Evolutionary conservation across 2,888 invertebrate genomes (phyloP), one percentile per base, ranked within the genome.

Genomic region (Tetrapedia diversipes): DNA sequence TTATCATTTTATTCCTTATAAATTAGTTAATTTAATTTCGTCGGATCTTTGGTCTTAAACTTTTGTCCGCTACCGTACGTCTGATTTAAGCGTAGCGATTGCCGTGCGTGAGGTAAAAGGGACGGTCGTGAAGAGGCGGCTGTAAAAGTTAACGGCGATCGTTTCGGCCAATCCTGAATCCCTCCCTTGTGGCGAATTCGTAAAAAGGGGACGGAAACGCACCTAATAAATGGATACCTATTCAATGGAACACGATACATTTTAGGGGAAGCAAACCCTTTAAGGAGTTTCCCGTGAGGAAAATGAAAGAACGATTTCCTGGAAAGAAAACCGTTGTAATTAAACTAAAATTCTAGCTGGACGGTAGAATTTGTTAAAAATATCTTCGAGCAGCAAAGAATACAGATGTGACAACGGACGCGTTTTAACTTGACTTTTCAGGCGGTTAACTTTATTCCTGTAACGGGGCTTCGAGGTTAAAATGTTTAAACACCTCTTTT

Each of bases 91-190:
- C 34, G 16, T 16, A 49, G 4, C 56, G 22, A 63, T 56, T n/a
- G 43, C 24, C 56, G 63, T 37, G 37, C 37, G 54, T 39, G 4
- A 19, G 64, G 49, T 70, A 61, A 61, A 69, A 49, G 39, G 60
- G 39, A 34, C 27, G 59, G 6, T 16, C 22, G 37, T 27, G 24
- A 63, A 71, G 71, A 19, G 49, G 63, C 29, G 49, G 63, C 29
- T 59, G 49, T 74, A 74, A 74, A 74, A 59, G 32, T 57, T 51
- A 63, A 61, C 22, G 34, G 27, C 6, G 45, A 69, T 53, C 51
- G 61, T 72, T 59, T 51, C 51, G 43, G 39, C 37, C 24, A 39
- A 61, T 72, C 60, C 45, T 54, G 29, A 37, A 47, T 56, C 41
- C 41, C 32, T 19, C 4, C 8, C 43, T 24, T 7, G n/a, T 4